Percentiles rank a stretch among this genome's conserved stretches.
Evolutionary conservation across 2,113 vertebrate species (phyloP).

Genomic region (Mobula birostris): DNA sequence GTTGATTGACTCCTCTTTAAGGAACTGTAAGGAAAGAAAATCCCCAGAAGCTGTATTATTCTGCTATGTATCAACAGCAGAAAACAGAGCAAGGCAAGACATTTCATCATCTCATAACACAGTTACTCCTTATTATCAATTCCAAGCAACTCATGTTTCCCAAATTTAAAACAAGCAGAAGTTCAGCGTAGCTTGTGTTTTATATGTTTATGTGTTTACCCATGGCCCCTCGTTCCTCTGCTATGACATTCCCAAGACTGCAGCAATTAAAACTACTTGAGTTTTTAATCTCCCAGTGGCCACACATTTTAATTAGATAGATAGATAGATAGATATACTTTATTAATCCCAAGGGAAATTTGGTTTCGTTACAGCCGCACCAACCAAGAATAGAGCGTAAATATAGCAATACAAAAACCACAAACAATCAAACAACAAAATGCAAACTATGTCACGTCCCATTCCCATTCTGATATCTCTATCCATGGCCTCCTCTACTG

Average conservation of each 20-base stretch:
- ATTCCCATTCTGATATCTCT: too few relatives aligned
- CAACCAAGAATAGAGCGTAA: too few relatives aligned
- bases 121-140: background rate
- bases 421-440: too few relatives aligned
- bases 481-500: too few relatives aligned
- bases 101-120: background rate
- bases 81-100: background rate
- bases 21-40: background rate
- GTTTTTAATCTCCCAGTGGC: too few relatives aligned
- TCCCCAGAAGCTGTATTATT: background rate
- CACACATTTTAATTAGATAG: too few relatives aligned
- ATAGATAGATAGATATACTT: too few relatives aligned
- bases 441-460: too few relatives aligned
- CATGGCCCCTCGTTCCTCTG: background rate
- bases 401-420: too few relatives aligned
- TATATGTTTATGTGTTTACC: background rate
- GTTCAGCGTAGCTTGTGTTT: background rate
- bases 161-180: background rate
- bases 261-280: background rate
- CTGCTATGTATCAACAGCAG: background rate
- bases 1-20: background rate
- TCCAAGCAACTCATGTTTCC: background rate
- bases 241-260: background rate
- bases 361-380: too few relatives aligned
- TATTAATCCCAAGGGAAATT: too few relatives aligned